Evolutionary conservation across 2,113 vertebrate genomes (phyloP).

Genomic region (Vidua macroura): DNA sequence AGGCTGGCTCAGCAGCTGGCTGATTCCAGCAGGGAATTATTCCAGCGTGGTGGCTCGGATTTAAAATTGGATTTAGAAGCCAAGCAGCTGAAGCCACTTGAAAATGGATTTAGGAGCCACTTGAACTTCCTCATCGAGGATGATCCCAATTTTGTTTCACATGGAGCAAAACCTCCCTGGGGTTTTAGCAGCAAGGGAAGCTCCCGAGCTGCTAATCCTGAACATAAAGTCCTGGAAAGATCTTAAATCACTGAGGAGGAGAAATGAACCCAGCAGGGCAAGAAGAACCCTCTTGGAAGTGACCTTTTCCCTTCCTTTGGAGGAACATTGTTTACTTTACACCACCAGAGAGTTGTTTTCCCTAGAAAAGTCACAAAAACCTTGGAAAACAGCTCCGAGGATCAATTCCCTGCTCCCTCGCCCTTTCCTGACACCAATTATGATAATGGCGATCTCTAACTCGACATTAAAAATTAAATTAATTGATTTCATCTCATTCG

Average conservation of each 20-base stretch:
- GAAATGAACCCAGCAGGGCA: not conserved
- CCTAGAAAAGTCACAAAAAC: not conserved
- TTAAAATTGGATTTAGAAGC: constrained; percentile 52
- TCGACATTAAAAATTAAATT: not conserved
- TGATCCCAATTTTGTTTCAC: constrained; percentile 30
- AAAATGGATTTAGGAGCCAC: constrained; percentile 48
- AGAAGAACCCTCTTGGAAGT: not conserved
- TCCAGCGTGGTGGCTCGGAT: not conserved
- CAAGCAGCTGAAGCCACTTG: constrained; percentile 58
- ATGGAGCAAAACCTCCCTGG: not conserved
- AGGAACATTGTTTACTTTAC: not conserved
- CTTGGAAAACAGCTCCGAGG: fast-evolving
- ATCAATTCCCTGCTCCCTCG: not conserved
- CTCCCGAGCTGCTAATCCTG: not conserved
- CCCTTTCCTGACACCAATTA: not conserved
- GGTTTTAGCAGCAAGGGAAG: not conserved
- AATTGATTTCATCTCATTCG: not conserved
- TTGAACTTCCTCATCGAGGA: not conserved
- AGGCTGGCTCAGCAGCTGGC: not conserved
- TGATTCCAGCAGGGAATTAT: constrained; percentile 12
- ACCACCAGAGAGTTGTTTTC: not conserved
- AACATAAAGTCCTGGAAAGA: not conserved
- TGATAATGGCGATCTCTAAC: not conserved
- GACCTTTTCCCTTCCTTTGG: not conserved
- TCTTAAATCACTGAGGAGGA: not conserved